A percentile compares a stretch with the other conserved stretches of the same genome.
phyloP scores from a whole-genome alignment of 2,888 invertebrate genomes.

The Chrysolina haemoptera region DNA sequence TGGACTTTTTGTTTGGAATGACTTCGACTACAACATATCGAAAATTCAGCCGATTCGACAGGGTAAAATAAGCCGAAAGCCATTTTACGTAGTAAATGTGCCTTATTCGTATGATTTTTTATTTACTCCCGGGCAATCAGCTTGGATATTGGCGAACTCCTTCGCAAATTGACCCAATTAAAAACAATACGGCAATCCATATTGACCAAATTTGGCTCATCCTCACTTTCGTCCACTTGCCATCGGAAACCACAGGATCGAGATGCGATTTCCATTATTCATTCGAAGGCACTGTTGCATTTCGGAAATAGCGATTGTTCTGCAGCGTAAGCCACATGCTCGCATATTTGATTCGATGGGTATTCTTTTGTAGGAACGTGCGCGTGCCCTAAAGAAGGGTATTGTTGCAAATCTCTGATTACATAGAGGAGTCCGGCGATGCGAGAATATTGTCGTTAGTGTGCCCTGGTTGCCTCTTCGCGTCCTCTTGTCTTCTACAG shows the following conservation, averaged over 20 bases:
- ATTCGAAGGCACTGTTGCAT: slow-evolving; percentile 38
- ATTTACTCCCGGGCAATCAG: too few species aligned
- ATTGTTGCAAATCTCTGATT: slow-evolving; percentile 64
- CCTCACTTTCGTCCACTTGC: background rate
- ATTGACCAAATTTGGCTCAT: background rate
- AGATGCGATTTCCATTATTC: slow-evolving; percentile 26
- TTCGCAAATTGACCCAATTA: too few species aligned
- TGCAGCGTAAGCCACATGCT: slow-evolving; percentile 52
- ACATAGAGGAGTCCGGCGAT: slow-evolving; percentile 57
- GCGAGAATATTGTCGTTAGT: slow-evolving; percentile 57
- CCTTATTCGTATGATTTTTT: too few species aligned
- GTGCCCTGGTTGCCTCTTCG: slow-evolving; percentile 38
- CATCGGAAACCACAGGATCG: slow-evolving; percentile 16
- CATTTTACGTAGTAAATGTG: too few species aligned
- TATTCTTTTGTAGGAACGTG: slow-evolving; percentile 50
- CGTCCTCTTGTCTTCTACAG: background rate
- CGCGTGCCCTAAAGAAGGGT: slow-evolving; percentile 62
- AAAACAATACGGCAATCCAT: too few species aligned
- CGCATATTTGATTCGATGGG: slow-evolving; percentile 48
- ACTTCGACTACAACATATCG: too few species aligned
- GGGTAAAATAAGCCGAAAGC: too few species aligned
- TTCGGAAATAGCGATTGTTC: slow-evolving; percentile 45
- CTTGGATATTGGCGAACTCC: too few species aligned
- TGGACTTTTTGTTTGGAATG: too few species aligned
- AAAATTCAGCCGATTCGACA: too few species aligned